These are phyloP conservation scores for Rousettus madagascariensis DNA, from an alignment of 2,797 vertebrate genomes.

Conservation along the genomic window DNA sequence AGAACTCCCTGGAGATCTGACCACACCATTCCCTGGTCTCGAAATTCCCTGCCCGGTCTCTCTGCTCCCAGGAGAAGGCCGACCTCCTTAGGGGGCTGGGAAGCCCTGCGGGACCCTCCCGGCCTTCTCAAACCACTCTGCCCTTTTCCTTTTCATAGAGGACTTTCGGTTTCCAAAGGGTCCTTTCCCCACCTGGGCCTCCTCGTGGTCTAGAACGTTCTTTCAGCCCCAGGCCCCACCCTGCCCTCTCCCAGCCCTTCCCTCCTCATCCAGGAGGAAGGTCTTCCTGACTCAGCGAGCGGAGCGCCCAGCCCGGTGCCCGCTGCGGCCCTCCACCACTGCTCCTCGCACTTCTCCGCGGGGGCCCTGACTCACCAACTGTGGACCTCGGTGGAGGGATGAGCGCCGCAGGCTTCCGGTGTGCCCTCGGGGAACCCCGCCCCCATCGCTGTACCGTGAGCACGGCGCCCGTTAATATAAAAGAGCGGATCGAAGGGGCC, in stretches of 20 bases:
- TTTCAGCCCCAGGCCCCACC: no score
- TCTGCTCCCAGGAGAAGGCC: background rate
- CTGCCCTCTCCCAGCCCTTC: accelerated
- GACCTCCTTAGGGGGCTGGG: accelerated
- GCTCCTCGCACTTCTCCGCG: accelerated
- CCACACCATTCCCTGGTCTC: background rate
- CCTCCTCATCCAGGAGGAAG: background rate
- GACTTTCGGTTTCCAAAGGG: background rate
- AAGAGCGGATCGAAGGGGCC: background rate
- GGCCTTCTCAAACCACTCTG: background rate
- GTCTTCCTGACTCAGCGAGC: no score
- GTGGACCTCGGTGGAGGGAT: accelerated
- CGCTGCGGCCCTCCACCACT: background rate
- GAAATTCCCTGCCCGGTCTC: background rate
- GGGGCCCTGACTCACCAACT: background rate
- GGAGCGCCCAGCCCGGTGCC: background rate
- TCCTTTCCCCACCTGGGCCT: background rate
- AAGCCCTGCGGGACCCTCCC: background rate
- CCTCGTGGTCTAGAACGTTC: background rate
- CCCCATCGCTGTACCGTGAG: no score
- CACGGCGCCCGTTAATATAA: no score
- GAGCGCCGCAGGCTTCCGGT: background rate
- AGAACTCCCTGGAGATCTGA: background rate
- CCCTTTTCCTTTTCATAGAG: background rate
- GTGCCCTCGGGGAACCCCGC: background rate